A percentile compares a stretch with the other conserved stretches of the same genome.
phyloP scores from a whole-genome alignment of 1,140 invertebrate species.

The Ridgeia piscesae region DNA sequence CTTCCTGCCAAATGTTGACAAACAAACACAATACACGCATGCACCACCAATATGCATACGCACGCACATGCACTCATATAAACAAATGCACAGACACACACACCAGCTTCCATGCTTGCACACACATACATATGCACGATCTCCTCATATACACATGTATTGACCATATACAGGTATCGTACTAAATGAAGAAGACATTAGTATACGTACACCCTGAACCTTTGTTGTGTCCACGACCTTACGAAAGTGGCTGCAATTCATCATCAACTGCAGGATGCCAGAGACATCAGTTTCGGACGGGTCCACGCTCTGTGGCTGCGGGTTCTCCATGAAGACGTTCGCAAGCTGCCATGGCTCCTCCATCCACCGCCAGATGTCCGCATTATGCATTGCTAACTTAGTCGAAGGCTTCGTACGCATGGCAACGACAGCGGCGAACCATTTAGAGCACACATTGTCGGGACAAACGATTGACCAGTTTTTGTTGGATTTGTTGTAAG shows the following conservation, averaged over 20 bases:
- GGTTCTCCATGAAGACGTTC: neutral
- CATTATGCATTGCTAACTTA: neutral
- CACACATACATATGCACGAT: neutral
- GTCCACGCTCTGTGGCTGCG: neutral
- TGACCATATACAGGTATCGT: no score
- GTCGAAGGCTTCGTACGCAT: neutral
- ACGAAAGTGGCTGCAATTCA: neutral
- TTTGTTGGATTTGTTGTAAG: neutral
- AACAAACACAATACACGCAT: no score
- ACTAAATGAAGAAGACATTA: neutral
- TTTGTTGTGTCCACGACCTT: neutral
- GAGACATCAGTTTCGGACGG: neutral
- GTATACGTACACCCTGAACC: neutral
- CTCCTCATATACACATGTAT: neutral
- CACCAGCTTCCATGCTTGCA: no score
- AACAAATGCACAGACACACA: no score
- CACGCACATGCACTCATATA: no score
- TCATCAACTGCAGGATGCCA: neutral
- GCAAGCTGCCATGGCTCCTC: neutral
- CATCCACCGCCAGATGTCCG: neutral
- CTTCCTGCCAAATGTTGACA: no score
- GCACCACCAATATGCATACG: no score
- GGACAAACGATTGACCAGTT: neutral
- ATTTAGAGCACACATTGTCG: neutral
- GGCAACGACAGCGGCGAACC: neutral